Base-by-base conservation (phyloP, 1,140 invertebrate species). In the Cheumatopsyche charites region DNA sequence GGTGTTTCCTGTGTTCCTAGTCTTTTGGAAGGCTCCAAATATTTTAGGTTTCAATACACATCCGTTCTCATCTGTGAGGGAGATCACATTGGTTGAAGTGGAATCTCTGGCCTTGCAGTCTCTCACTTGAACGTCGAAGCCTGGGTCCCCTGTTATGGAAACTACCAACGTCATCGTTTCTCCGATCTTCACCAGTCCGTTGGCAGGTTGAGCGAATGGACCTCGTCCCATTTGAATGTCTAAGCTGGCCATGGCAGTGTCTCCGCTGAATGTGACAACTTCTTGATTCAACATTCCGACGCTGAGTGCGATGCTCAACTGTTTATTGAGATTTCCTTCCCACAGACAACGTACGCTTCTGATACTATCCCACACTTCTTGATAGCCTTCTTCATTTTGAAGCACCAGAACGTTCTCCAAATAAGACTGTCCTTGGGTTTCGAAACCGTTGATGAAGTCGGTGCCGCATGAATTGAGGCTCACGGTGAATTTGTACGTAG, bases 281-380 rank as follows among this genome's bases (percentile, higher is more conserved):
- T 94, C 89, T 78, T 92, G 90, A 71, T 90, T 91, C 62, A 94
- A 79, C 89, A 93, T 92, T 23, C 91, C 92, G 0, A 95, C 91
- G 55, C 87, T 90, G 11, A 94, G 81, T 3, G 90, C 90, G 0
- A 91, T 90, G 0, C 89, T 88, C 25, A 94, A 80, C 9, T 90
- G 88, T 78, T 93, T 90, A 19, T 90, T 91, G 45, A 93, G 81
- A 75, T 89, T 91, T 11, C 91, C 91, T 85, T 93, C 91, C 91
- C 92, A 94, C 12, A 93, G 82, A 80, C 92, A 94, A 67, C 91
- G 86, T 0, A 94, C 91, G 61, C 88, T 85, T 45, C 91, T 85
- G 25, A 93, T 88, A 1, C 90, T 91, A 77, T 94, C 92, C 92
- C 92, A 94, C 0, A 92, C 89, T 84, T 93, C 91, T 81, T 92